Base-by-base conservation (phyloP, 2,797 vertebrate species). In the Pitangus sulphuratus region DNA sequence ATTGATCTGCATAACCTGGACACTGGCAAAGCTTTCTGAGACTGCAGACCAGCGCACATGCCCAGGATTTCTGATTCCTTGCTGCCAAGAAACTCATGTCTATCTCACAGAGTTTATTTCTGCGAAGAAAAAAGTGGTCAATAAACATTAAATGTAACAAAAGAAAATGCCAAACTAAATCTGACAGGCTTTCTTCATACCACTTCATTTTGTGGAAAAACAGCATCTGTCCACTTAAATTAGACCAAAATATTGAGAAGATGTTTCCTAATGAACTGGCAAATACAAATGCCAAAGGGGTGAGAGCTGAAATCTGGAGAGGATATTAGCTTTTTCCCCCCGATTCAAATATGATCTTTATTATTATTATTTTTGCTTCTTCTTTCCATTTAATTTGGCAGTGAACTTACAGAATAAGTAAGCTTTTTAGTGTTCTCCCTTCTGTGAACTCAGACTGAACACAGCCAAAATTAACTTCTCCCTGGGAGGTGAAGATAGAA, bases 301-400 rank as follows among this genome's bases (percentile, higher is more conserved):
- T n/a, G 72, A 96, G 85, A 93, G 61, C 54, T 92, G 87, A 95
- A 91, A 72, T 95, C 79, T 95, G 74, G 74, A 93, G 53, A 91
- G 76, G 69, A 95, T 96, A 93, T 96, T 93, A 91, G 51, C 61
- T 85, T 70, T 35, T 9, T 12, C 12, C 69, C 26, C 31, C n/a
- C 1, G 0, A 54, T 94, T 81, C 5, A 94, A 93, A 91, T 90
- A 95, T n/a, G n/a, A 31, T 94, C 93, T 94, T 93, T 90, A 90
- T 90, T 95, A 80, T 95, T 91, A 94, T 94, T 96, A 90, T 95
- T 90, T 40, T 95, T 87, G 68, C 75, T 85, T 57, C 77, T 89
- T 90, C 89, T 94, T 95, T 95, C 87, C 88, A 90, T 97, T 97
- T 96, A 83, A 95, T 93, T 94, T 97, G 97, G 95, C 95, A 97